Evolutionary conservation across 1,140 invertebrate genomes (phyloP), one percentile per base, ranked within the genome.

Genomic region (Sycobia sp.): DNA sequence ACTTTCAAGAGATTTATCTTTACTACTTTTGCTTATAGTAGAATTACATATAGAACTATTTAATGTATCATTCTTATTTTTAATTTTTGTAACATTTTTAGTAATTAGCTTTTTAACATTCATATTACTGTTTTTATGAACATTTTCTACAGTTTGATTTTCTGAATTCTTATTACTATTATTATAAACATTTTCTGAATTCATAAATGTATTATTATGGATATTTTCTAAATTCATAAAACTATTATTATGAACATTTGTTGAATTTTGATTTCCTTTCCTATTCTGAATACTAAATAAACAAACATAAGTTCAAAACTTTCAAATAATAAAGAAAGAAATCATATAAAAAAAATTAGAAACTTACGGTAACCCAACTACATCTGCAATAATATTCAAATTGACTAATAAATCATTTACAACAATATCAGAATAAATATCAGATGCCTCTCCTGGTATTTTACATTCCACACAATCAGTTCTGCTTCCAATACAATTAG

Each of bases 381-480:
- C 36, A 29, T 68, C 44, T 62, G 58, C 67, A 61, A 78, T 72
- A 63, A 3, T 38, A 49, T 72, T 66, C 10, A 68, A 71, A 50
- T 69, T 61, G 5, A 65, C 32, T 9, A 75, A 23, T 2, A 81
- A 55, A 69, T 55, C 66, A 25, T 61, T 44, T 11, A 76, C 16
- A n/a, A 70, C 41, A 13, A 62, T 62, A 68, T 79, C 72, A 10
- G 39, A 49, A 23, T 61, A 54, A 16, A 70, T 70, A 46, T 80
- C 76, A 11, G 47, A 66, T 9, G 68, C 65, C 46, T 68, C 39
- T 0, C 73, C 65, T 20, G 76, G 73, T 56, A 69, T 59, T 0
- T 65, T 49, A 47, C 79, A 81, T 54, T 47, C 49, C 8, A 29
- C 1, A 62, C 79, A 81, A 34, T 23, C 47, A 2, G 55, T 56